Evolutionary conservation across 2,888 invertebrate species (phyloP).

Genomic region (Adelphocoris suturalis): DNA sequence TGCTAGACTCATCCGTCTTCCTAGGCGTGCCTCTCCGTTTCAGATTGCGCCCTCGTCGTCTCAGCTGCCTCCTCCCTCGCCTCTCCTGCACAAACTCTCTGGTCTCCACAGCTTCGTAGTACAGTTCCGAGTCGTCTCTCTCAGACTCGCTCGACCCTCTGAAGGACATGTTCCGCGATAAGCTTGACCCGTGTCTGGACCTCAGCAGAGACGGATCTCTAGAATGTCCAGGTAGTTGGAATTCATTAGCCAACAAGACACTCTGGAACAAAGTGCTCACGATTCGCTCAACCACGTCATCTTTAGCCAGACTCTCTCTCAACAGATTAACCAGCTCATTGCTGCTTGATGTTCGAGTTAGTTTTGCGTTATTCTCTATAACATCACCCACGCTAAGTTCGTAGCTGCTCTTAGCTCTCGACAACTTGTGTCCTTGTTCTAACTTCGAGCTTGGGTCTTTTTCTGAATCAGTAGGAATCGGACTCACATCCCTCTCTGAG

Average conservation of each 20-base stretch:
- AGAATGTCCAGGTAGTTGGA: constrained; percentile 27
- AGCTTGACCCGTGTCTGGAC: background rate
- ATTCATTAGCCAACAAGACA: constrained; percentile 72
- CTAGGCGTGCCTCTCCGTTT: constrained; percentile 39
- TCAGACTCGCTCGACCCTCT: constrained; percentile 58
- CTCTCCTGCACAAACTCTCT: constrained; percentile 72
- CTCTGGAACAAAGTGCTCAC: constrained; percentile 75
- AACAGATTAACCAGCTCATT: constrained; percentile 75
- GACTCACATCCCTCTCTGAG: constrained; percentile 71
- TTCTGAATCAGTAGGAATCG: constrained; percentile 71
- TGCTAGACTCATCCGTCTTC: constrained; percentile 48
- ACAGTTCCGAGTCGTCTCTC: constrained; percentile 48
- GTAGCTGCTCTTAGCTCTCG: constrained; percentile 53
- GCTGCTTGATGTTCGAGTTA: constrained; percentile 67
- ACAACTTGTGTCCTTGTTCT: background rate
- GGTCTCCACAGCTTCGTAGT: constrained; percentile 47
- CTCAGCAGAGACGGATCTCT: constrained; percentile 9
- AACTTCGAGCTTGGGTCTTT: background rate
- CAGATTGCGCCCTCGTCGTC: constrained; percentile 32
- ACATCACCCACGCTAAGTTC: constrained; percentile 30
- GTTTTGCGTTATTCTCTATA: background rate
- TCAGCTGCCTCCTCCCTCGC: constrained; percentile 74
- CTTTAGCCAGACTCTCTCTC: constrained; percentile 75
- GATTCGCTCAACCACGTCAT: constrained; percentile 75
- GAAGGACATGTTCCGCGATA: constrained; percentile 41